Conservation (phyloP, 1,140 invertebrate genomes). For the Bradysia coprophila region DNA sequence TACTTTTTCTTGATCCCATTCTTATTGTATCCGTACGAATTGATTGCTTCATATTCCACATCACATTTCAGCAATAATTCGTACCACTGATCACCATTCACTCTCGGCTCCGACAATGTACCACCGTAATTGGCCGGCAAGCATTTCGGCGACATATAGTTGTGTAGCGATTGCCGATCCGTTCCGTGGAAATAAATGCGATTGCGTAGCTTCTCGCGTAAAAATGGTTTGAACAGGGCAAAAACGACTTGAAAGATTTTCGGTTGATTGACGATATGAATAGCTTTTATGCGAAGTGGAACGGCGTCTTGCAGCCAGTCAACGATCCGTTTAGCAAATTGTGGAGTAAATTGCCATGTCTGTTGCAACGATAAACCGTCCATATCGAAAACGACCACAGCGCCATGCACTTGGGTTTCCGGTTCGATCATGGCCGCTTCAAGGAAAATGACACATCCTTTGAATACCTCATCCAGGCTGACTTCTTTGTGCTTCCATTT, state of each 20-base stretch:
- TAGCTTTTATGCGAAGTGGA: conserved; percentile 62
- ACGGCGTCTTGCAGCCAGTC: conserved; percentile 68
- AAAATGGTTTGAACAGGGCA: conserved; percentile 68
- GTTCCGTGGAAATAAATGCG: conserved; percentile 70
- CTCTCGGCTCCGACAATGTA: conserved; percentile 37
- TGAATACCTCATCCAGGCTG: conserved; percentile 59
- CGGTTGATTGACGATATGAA: conserved; percentile 77
- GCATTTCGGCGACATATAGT: conserved; percentile 56
- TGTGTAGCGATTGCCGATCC: conserved; percentile 59
- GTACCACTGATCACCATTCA: conserved; percentile 51
- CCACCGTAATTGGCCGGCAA: conserved; percentile 66
- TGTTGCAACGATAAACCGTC: conserved; percentile 60
- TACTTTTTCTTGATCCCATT: too few relatives aligned
- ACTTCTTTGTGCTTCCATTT: conserved; percentile 72
- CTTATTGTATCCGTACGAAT: conserved; percentile 55
- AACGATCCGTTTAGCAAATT: conserved; percentile 62
- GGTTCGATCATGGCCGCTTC: conserved; percentile 66
- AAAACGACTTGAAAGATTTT: conserved; percentile 78
- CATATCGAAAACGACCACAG: conserved; percentile 67
- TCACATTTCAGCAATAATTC: conserved; percentile 48
- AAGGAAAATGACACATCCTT: conserved; percentile 58
- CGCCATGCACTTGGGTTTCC: conserved; percentile 52
- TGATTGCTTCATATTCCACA: conserved; percentile 53
- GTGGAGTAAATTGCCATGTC: conserved; percentile 64
- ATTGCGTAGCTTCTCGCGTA: conserved; percentile 52